phyloP scores from a whole-genome alignment of 2,888 invertebrate species.

The Drosophila cracens region DNA sequence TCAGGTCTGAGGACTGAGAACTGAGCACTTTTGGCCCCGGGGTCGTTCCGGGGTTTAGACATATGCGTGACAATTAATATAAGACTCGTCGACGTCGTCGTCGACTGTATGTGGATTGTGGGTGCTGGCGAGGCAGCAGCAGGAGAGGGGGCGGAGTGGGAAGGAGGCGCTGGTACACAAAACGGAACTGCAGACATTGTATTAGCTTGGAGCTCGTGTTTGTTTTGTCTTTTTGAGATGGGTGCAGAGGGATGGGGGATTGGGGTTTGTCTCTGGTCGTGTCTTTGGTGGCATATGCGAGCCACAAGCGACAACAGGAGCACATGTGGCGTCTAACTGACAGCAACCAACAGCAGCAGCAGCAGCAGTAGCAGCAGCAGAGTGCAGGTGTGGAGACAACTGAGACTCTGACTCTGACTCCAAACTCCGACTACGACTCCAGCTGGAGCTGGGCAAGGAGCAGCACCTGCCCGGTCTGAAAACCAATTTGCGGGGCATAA shows the following conservation, averaged over 20 bases:
- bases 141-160: neutral
- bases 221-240: conserved; percentile 20
- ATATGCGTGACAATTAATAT: conserved; percentile 81
- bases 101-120: conserved; percentile 1
- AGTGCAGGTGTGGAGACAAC: neutral
- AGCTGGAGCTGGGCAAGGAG: conserved; percentile 32
- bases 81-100: conserved; percentile 57
- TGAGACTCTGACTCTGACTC: neutral
- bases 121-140: neutral
- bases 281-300: conserved; percentile 62
- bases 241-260: neutral
- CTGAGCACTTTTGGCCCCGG: conserved; percentile 11
- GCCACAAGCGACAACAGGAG: conserved; percentile 20
- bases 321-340: conserved; percentile 67
- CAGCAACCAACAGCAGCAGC: conserved; percentile 33
- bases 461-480: conserved; percentile 54
- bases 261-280: conserved; percentile 49
- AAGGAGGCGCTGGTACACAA: conserved; percentile 61
- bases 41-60: conserved; percentile 64
- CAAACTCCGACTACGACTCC: neutral
- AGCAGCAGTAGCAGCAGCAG: neutral
- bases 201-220: conserved; percentile 31
- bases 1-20: conserved; percentile 31
- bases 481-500: conserved; percentile 79
- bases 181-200: conserved; percentile 76